Conservation (phyloP, 2,888 invertebrate genomes). For the Cataglyphis albicans region DNA sequence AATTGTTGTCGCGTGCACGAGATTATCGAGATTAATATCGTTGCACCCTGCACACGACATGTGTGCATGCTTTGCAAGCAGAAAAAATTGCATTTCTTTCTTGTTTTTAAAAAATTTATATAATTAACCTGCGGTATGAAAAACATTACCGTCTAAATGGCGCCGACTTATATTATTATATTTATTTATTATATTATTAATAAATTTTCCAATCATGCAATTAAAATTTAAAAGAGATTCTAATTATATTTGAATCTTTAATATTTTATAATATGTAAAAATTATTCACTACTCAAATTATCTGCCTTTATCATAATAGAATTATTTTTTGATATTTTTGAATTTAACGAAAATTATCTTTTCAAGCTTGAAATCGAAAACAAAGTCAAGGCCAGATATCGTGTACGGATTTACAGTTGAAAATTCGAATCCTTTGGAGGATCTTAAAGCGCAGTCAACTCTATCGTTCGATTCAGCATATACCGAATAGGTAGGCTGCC, state of each 20-base stretch:
- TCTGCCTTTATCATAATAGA: neutral
- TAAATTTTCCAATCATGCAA: neutral
- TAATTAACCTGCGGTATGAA: neutral
- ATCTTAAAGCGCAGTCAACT: slow-evolving; percentile 47
- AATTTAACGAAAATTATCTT: neutral
- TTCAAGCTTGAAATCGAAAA: neutral
- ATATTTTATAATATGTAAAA: neutral
- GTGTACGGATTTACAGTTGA: slow-evolving; percentile 16
- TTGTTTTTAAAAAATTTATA: neutral
- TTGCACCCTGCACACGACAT: neutral
- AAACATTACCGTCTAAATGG: neutral
- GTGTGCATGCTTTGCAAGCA: neutral
- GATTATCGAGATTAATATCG: neutral
- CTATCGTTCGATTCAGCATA: slow-evolving; percentile 33
- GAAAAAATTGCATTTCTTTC: neutral
- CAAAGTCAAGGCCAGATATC: neutral
- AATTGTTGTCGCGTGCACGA: slow-evolving; percentile 17
- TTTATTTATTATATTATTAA: neutral
- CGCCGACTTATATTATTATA: neutral
- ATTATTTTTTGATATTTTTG: neutral
- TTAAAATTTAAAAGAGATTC: neutral
- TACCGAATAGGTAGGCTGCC: slow-evolving; percentile 63
- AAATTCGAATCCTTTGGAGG: slow-evolving; percentile 40
- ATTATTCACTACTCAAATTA: too few relatives aligned
- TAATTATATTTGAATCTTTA: neutral